These are phyloP conservation scores for Dicentrarchus labrax DNA, from an alignment of 2,113 vertebrate species.

Conservation along the genomic window DNA sequence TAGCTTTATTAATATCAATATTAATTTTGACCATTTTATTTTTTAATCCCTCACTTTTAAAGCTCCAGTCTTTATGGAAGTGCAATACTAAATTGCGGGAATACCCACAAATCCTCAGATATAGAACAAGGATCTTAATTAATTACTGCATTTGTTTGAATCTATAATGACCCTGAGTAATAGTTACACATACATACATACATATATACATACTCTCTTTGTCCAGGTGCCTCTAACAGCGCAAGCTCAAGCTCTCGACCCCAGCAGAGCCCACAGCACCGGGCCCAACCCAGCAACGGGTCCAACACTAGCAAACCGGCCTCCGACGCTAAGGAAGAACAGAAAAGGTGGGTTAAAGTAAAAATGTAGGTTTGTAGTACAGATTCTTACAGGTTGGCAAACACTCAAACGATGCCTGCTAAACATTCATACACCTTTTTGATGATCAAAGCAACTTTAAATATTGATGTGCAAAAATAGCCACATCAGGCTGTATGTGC, in stretches of 20 bases:
- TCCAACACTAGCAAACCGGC: conserved; percentile 50
- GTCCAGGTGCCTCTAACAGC: conserved; percentile 54
- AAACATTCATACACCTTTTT: neutral
- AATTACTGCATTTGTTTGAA: too few relatives aligned
- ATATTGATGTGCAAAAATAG: neutral
- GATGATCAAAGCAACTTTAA: neutral
- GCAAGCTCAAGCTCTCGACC: conserved; percentile 33
- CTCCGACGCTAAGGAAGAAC: conserved; percentile 82
- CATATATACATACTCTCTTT: neutral
- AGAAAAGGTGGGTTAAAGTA: conserved; percentile 84
- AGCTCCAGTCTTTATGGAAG: too few relatives aligned
- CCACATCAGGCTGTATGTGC: neutral
- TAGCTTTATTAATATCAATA: too few relatives aligned
- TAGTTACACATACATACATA: neutral
- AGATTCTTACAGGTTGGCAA: neutral
- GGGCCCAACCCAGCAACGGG: conserved; percentile 38
- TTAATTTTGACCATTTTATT: too few relatives aligned
- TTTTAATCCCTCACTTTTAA: too few relatives aligned
- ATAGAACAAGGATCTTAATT: too few relatives aligned
- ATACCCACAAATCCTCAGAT: too few relatives aligned
- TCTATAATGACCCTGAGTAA: too few relatives aligned
- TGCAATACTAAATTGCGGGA: too few relatives aligned
- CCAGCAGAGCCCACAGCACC: conserved; percentile 33
- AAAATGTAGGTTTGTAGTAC: neutral
- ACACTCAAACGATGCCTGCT: neutral